Evolutionary conservation across 2,888 invertebrate genomes (phyloP).

Genomic region (Seira ritae): DNA sequence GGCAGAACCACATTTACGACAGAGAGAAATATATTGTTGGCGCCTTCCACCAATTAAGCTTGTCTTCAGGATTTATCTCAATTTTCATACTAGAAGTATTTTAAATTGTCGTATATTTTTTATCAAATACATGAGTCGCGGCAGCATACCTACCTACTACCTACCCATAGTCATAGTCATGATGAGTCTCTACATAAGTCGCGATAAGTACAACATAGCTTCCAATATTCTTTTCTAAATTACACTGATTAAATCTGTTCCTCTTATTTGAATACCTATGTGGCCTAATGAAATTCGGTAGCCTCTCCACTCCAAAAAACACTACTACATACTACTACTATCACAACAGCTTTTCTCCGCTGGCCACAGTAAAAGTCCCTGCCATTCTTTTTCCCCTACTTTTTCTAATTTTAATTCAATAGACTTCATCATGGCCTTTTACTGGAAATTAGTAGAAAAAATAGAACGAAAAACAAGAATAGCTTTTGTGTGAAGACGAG

Average conservation of each 20-base stretch:
- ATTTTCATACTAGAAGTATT: too few relatives aligned
- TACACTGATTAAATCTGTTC: not conserved
- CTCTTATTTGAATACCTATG: not conserved
- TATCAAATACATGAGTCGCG: too few relatives aligned
- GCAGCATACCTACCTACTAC: too few relatives aligned
- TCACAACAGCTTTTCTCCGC: not conserved
- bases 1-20: too few relatives aligned
- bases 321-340: too few relatives aligned
- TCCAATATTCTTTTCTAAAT: not conserved
- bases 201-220: not conserved
- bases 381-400: too few relatives aligned
- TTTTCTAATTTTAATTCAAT: not conserved
- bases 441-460: slow-evolving; percentile 6
- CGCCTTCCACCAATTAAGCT: not conserved
- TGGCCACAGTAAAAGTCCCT: not conserved
- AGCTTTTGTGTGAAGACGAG: too few relatives aligned
- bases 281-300: not conserved
- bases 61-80: not conserved
- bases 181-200: not conserved
- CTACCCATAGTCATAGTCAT: not conserved
- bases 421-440: too few relatives aligned
- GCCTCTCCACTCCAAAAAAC: too few relatives aligned
- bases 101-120: too few relatives aligned
- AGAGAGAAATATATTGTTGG: too few relatives aligned
- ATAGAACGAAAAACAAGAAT: too few relatives aligned